phyloP scores from a whole-genome alignment of 2,888 invertebrate species.

The Aspidiotus rigidus region DNA sequence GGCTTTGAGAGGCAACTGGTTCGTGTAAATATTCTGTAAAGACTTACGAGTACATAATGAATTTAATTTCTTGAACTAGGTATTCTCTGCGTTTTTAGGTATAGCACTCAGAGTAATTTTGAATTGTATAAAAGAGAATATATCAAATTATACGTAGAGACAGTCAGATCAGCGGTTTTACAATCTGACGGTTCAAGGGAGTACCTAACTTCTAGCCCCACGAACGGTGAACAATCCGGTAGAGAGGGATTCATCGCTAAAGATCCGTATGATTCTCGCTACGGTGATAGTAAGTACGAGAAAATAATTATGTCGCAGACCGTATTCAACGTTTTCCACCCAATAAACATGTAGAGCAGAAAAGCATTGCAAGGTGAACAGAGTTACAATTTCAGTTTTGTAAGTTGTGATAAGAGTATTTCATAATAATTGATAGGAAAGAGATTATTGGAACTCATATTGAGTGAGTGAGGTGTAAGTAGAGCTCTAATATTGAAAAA shows the following conservation, averaged over 20 bases:
- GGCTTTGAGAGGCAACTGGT: slow-evolving; percentile 75
- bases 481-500: no score
- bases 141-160: slow-evolving; percentile 68
- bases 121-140: slow-evolving; percentile 64
- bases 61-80: neutral
- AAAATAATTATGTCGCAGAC: neutral
- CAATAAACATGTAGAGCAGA: no score
- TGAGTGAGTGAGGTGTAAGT: no score
- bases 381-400: no score
- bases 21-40: slow-evolving; percentile 36
- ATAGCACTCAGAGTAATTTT: slow-evolving; percentile 49
- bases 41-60: neutral
- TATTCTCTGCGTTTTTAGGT: slow-evolving; percentile 42
- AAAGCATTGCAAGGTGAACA: no score
- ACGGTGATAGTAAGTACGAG: slow-evolving; percentile 71
- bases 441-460: no score
- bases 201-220: slow-evolving; percentile 82
- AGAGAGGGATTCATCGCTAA: slow-evolving; percentile 65
- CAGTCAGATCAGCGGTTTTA: slow-evolving; percentile 57
- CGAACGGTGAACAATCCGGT: slow-evolving; percentile 67
- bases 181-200: slow-evolving; percentile 54
- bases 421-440: no score
- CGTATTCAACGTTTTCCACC: no score
- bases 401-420: no score
- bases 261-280: slow-evolving; percentile 67